Percentiles rank a stretch among this genome's conserved stretches.
phyloP scores from a whole-genome alignment of 2,113 vertebrate species.

The Cyprinodon brontotheroides region DNA sequence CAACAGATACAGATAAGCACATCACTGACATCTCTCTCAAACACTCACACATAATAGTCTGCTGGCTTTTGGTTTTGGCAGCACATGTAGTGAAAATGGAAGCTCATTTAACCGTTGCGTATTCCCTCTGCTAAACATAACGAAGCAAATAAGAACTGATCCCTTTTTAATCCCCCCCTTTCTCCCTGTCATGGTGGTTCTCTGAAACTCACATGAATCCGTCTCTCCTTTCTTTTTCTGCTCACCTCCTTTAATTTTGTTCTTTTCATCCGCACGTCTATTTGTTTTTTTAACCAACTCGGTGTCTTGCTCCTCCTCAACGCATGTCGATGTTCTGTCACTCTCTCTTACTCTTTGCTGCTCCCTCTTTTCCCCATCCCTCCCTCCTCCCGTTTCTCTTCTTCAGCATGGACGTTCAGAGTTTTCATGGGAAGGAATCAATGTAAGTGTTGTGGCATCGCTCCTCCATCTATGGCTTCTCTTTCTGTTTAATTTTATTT shows the following conservation, averaged over 20 bases:
- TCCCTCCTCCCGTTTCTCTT: conserved; percentile 78
- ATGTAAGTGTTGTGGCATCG: conserved; percentile 90
- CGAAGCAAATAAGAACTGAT: conserved; percentile 72
- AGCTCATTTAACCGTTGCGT: conserved; percentile 46
- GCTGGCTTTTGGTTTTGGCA: conserved; percentile 47
- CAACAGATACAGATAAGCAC: conserved; percentile 56
- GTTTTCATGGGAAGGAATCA: conserved; percentile 99
- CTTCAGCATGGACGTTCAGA: conserved; percentile 95
- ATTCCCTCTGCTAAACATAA: conserved; percentile 60
- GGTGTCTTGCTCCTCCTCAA: conserved; percentile 21
- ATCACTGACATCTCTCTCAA: conserved; percentile 44
- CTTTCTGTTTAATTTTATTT: conserved; percentile 41
- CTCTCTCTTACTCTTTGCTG: conserved; percentile 57
- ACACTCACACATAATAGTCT: conserved; percentile 19
- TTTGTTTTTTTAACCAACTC: conserved; percentile 7
- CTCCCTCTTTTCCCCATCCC: conserved; percentile 62
- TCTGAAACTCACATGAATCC: conserved; percentile 63
- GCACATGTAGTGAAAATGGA: conserved; percentile 45
- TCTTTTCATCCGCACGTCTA: conserved; percentile 55
- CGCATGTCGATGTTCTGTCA: conserved; percentile 56
- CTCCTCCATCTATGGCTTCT: conserved; percentile 66
- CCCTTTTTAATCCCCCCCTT: conserved; percentile 63
- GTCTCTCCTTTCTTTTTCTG: conserved; percentile 29
- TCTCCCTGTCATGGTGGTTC: conserved; percentile 60
- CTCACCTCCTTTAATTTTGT: conserved; percentile 46